phyloP scores from a whole-genome alignment of 1,140 invertebrate species.

The Drosophila biarmipes region DNA sequence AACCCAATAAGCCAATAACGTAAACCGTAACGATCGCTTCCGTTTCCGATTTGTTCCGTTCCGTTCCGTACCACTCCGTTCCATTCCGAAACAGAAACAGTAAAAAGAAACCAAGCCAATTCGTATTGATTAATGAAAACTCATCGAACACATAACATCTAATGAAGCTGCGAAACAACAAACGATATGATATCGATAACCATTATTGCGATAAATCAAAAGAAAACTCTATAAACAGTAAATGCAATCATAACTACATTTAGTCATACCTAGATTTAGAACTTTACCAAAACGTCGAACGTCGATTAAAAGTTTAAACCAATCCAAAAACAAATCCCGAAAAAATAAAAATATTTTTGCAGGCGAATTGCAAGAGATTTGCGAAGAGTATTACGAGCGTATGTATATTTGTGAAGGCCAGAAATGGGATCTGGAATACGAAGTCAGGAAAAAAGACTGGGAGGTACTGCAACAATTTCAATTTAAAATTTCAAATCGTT shows the following conservation, averaged over 20 bases:
- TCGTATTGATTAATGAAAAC: constrained; percentile 39
- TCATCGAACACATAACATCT: constrained; percentile 83
- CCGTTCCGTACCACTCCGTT: constrained; percentile 19
- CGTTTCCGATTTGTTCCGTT: constrained; percentile 29
- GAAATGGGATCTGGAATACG: constrained; percentile 99
- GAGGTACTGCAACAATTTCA: constrained; percentile 91
- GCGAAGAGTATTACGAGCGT: constrained; percentile 97
- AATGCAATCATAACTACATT: constrained; percentile 44
- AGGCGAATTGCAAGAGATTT: constrained; percentile 90
- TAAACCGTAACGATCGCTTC: constrained; percentile 48
- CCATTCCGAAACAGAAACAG: constrained; percentile 23
- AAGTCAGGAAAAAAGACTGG: constrained; percentile 98
- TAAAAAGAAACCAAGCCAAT: constrained; percentile 27
- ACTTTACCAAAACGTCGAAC: constrained; percentile 29
- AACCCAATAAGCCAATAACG: constrained; percentile 43
- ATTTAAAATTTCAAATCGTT: constrained; percentile 60
- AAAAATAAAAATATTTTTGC: constrained; percentile 72
- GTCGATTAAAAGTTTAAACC: constrained; percentile 22
- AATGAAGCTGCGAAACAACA: constrained; percentile 67
- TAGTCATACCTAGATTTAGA: constrained; percentile 47
- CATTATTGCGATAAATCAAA: constrained; percentile 55
- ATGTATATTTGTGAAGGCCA: constrained; percentile 98
- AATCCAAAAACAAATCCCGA: constrained; percentile 47
- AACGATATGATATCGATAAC: constrained; percentile 51
- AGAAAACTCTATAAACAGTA: constrained; percentile 58